Percentiles rank a stretch among this genome's conserved stretches.
phyloP scores from a whole-genome alignment of 2,797 vertebrate genomes.

The Tapirus indicus region DNA sequence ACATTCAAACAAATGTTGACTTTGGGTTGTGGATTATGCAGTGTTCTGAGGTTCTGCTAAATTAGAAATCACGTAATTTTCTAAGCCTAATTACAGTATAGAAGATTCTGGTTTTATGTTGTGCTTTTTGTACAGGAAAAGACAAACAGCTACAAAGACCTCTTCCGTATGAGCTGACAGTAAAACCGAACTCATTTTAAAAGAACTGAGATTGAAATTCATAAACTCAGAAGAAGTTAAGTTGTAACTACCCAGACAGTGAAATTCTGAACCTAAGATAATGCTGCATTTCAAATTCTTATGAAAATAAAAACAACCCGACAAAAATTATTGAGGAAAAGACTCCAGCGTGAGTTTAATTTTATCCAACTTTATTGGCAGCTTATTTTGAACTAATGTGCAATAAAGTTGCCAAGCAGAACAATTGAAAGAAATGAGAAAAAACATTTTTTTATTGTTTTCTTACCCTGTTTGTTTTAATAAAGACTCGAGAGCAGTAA shows the following conservation, averaged over 20 bases:
- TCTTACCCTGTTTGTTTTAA: conserved; percentile 68
- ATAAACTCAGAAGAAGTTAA: conserved; percentile 74
- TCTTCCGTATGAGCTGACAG: conserved; percentile 45
- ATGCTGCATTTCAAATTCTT: conserved; percentile 84
- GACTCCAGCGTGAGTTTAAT: conserved; percentile 77
- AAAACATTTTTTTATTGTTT: conserved; percentile 55
- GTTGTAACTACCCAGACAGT: conserved; percentile 82
- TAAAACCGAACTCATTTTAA: conserved; percentile 68
- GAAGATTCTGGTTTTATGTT: conserved; percentile 59
- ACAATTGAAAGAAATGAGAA: conserved; percentile 63
- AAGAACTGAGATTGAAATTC: conserved; percentile 80
- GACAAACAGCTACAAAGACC: conserved; percentile 56
- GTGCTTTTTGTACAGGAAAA: conserved; percentile 1
- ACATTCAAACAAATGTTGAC: conserved; percentile 62
- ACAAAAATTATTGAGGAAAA: conserved; percentile 62
- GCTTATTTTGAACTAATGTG: conserved; percentile 82
- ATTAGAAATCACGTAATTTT: conserved; percentile 77
- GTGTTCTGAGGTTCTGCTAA: conserved; percentile 66
- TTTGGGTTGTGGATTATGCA: conserved; percentile 47
- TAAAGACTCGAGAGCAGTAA: conserved; percentile 66
- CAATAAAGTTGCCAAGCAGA: conserved; percentile 73
- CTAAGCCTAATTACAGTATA: conserved; percentile 65
- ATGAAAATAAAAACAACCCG: conserved; percentile 84
- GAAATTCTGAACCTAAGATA: conserved; percentile 82
- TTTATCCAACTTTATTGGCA: conserved; percentile 85